These are phyloP conservation scores for Morus bassanus DNA, from an alignment of 2,797 vertebrate species.

Conservation along the genomic window DNA sequence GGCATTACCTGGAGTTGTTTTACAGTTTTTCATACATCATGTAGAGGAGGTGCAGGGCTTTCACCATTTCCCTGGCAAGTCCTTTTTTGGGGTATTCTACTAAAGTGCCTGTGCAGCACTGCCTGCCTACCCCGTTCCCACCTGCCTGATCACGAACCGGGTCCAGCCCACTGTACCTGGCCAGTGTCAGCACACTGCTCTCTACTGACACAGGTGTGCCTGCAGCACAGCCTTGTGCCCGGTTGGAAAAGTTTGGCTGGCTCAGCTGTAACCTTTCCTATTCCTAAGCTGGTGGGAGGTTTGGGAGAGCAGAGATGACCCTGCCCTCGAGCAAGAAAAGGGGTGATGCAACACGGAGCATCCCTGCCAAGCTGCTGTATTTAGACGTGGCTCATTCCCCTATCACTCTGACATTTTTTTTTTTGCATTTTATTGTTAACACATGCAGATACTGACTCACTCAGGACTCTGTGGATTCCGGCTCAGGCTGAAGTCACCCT, in stretches of 20 bases:
- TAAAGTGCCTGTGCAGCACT: neutral
- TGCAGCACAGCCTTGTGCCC: neutral
- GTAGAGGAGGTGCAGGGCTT: neutral
- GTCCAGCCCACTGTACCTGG: neutral
- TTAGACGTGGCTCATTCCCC: neutral
- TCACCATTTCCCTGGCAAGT: neutral
- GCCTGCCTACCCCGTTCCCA: neutral
- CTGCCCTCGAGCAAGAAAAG: neutral
- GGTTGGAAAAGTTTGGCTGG: neutral
- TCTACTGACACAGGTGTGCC: neutral
- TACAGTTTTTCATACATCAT: neutral
- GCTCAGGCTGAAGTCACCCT: neutral
- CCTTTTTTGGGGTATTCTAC: neutral
- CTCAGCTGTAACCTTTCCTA: neutral
- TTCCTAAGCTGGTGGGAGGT: neutral
- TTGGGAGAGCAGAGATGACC: neutral
- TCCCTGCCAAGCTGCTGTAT: slow-evolving; percentile 13
- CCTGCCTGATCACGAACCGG: accelerated
- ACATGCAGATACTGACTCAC: slow-evolving; percentile 10
- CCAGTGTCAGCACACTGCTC: neutral
- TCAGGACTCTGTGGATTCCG: neutral
- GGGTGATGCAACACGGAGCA: neutral
- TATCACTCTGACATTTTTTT: neutral
- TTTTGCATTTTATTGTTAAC: slow-evolving; percentile 20
- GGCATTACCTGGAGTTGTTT: neutral